phyloP scores from a whole-genome alignment of 2,888 invertebrate species.

The Mythimna albipuncta region DNA sequence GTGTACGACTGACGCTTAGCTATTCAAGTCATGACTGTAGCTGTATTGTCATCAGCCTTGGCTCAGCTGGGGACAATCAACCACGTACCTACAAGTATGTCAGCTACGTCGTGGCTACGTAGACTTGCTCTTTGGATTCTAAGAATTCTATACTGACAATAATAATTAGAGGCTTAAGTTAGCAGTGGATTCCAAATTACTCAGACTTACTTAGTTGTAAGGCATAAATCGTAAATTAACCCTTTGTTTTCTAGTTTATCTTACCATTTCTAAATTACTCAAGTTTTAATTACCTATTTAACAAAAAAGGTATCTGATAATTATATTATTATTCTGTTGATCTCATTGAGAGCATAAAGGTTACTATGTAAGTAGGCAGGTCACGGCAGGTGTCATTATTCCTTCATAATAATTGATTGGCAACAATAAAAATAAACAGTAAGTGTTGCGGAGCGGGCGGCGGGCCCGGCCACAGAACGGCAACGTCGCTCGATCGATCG shows the following conservation, averaged over 20 bases:
- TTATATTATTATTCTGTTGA: conserved; percentile 17
- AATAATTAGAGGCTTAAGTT: not conserved
- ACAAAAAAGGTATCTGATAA: not conserved
- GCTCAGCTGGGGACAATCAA: not conserved
- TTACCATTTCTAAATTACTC: not conserved
- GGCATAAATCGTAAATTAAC: not conserved
- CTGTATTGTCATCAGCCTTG: conserved; percentile 18
- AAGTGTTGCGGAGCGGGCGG: conserved; percentile 59
- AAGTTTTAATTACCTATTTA: not conserved
- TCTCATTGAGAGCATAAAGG: conserved; percentile 36
- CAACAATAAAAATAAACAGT: conserved; percentile 85
- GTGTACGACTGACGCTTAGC: conserved; percentile 5
- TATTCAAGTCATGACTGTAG: conserved; percentile 13
- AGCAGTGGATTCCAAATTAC: conserved; percentile 1
- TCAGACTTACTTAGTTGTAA: not conserved
- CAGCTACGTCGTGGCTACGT: not conserved
- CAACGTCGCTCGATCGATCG: conserved; percentile 88
- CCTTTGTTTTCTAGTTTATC: not conserved
- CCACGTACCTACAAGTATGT: conserved; percentile 6
- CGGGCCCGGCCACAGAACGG: conserved; percentile 75
- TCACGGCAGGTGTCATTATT: conserved; percentile 77
- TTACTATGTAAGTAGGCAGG: conserved; percentile 57
- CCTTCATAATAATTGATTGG: conserved; percentile 82
- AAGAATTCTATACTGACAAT: not conserved
- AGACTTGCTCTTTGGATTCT: conserved; percentile 3